A percentile compares a stretch with the other conserved stretches of the same genome.
Evolutionary conservation across 2,797 vertebrate species (phyloP).

Genomic region (Sebastes trivittatus): DNA sequence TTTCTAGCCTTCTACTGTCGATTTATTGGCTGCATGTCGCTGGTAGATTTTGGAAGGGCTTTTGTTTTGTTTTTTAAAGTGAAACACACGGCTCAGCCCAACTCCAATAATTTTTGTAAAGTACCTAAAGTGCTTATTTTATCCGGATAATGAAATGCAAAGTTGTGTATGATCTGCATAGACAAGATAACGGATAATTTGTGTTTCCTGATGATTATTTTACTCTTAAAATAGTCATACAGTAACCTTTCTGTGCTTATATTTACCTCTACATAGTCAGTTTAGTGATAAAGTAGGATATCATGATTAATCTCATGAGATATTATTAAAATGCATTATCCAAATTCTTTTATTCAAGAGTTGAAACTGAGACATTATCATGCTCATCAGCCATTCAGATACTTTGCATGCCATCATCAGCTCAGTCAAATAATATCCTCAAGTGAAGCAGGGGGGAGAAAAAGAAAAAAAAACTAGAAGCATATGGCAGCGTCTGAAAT

Average conservation of each 20-base stretch:
- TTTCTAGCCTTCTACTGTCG: neutral
- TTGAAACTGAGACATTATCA: conserved; percentile 22
- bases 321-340: neutral
- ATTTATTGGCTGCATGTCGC: neutral
- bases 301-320: neutral
- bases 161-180: neutral
- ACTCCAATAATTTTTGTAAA: neutral
- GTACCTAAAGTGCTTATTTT: neutral
- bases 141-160: neutral
- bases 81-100: neutral
- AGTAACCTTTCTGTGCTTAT: neutral
- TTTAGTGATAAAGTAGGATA: neutral
- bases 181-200: neutral
- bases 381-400: conserved; percentile 45
- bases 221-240: neutral
- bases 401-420: conserved; percentile 42
- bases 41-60: neutral
- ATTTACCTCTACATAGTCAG: neutral
- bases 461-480: conserved; percentile 13
- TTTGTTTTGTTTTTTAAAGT: neutral
- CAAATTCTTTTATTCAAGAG: neutral
- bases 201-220: neutral
- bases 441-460: neutral
- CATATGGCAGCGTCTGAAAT: conserved; percentile 58
- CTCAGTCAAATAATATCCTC: conserved; percentile 48